Evolutionary conservation across 2,888 invertebrate genomes (phyloP).

Genomic region (Scaptomyza reducta): DNA sequence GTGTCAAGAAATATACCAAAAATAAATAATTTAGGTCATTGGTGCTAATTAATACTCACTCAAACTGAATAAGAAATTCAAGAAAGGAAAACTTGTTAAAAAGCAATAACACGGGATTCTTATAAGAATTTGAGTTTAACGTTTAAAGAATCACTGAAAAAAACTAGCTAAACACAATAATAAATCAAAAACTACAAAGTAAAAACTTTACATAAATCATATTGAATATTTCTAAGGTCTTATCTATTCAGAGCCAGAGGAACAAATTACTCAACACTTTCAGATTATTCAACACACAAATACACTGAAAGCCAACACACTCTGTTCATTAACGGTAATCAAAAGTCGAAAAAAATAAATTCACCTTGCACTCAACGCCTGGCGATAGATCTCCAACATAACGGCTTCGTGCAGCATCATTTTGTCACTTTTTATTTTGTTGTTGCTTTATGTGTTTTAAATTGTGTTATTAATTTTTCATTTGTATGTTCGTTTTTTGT

Average conservation of each 20-base stretch:
- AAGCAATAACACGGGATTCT: no score
- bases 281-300: not conserved
- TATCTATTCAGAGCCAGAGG: no score
- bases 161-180: not conserved
- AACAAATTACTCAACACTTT: not conserved
- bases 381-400: slow-evolving; percentile 85
- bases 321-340: slow-evolving; percentile 35
- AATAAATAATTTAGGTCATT: not conserved
- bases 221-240: no score
- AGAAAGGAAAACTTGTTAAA: no score
- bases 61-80: no score
- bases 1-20: not conserved
- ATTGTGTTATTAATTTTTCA: slow-evolving; percentile 33
- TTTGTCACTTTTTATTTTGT: slow-evolving; percentile 48
- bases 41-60: not conserved
- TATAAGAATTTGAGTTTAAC: no score
- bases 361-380: slow-evolving; percentile 85
- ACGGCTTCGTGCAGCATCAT: slow-evolving; percentile 85
- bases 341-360: slow-evolving; percentile 5
- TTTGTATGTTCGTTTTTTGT: slow-evolving; percentile 18
- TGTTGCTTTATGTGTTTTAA: slow-evolving; percentile 12
- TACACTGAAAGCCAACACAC: not conserved
- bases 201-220: no score
- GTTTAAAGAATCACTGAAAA: no score
- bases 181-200: no score